These are phyloP conservation scores for Bovichtus variegatus DNA, from an alignment of 2,797 vertebrate genomes.

Conservation along the genomic window DNA sequence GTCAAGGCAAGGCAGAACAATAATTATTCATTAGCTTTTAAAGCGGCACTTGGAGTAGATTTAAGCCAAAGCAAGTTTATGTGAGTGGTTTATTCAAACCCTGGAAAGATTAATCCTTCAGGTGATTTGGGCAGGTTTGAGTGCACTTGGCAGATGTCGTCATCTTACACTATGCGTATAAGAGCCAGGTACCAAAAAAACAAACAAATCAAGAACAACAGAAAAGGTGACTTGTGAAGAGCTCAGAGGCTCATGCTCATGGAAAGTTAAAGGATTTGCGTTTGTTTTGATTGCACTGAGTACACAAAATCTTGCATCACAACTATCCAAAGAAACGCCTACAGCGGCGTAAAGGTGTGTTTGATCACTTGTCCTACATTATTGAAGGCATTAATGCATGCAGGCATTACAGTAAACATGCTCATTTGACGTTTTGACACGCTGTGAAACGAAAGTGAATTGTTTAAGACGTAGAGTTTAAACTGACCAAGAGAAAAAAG, in stretches of 20 bases:
- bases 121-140: conserved; percentile 4
- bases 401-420: conserved; percentile 9
- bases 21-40: not conserved
- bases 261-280: not conserved
- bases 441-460: not conserved
- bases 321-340: not conserved
- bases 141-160: conserved; percentile 13
- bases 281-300: not conserved
- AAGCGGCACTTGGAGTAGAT: not conserved
- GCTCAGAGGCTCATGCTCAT: not conserved
- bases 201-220: not conserved
- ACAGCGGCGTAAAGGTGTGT: too few relatives aligned
- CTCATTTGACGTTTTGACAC: not conserved
- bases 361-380: too few relatives aligned
- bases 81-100: conserved; percentile 3
- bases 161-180: not conserved
- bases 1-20: not conserved
- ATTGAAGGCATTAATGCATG: not conserved
- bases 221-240: not conserved
- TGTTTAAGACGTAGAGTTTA: not conserved
- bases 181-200: not conserved
- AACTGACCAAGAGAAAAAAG: not conserved
- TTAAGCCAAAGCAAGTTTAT: conserved; percentile 2
- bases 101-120: conserved; percentile 7
- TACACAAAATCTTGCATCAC: not conserved